Evolutionary conservation across 2,113 vertebrate species (phyloP), one percentile per base, ranked within the genome.

Genomic region (Gallinago paraguaiae): DNA sequence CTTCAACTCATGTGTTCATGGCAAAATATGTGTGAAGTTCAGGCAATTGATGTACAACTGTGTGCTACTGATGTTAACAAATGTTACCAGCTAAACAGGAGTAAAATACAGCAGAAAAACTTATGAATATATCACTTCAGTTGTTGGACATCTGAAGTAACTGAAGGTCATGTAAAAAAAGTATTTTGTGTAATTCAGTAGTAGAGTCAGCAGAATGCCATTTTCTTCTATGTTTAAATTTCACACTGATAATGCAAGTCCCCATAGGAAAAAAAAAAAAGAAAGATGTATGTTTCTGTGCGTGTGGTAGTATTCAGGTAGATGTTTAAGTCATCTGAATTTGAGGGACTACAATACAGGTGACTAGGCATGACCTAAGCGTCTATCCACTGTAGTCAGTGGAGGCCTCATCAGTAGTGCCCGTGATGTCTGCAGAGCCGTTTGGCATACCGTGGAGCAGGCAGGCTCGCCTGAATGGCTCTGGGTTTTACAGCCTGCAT

Each of bases 401-500:
- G 1, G 14, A 88, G 43, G 37, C 22, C 39, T 54, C 35, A n/a
- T 9, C 28, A 25, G 17, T 33, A 39, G 51, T 9, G 31, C 45
- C 57, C 10, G 3, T 13, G 45, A 37, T n/a, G 27, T 11, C 57
- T 81, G 53, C 70, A 68, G 35, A 56, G 50, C 22, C 3, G 5
- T 57, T 57, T 25, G n/a, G 48, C 0, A 1, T n/a, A 20, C 51
- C 2, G 2, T 6, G 7, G 46, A 77, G 46, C 51, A 13, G 51
- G 5, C 2, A 0, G 33, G 11, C 51, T 83, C 2, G 0, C 23
- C 50, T 35, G 17, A 46, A 75, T 7, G 24, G 30, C 30, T 64
- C 11, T 39, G 61, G 27, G n/a, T 35, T 59, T 59, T 37, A 31
- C 45, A 48, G 37, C 17, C 48, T 41, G 9, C 30, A 7, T 5